phyloP scores from a whole-genome alignment of 2,113 vertebrate species.

The Pteropus alecto region DNA sequence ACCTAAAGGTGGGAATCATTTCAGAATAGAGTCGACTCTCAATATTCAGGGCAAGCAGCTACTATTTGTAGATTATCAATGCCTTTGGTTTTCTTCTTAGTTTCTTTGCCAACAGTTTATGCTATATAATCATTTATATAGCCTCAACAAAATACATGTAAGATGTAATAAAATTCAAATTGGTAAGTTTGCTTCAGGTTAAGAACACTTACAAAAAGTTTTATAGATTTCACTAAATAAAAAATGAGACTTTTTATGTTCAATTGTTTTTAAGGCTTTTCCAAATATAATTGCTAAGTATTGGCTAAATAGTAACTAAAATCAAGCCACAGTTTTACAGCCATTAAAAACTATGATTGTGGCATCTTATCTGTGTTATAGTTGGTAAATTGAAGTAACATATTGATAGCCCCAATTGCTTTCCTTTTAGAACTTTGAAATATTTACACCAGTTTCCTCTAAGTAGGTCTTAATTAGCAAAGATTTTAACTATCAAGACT shows the following conservation, averaged over 20 bases:
- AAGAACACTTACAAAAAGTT: not conserved
- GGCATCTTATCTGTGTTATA: not conserved
- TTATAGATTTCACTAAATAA: not conserved
- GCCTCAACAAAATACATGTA: not conserved
- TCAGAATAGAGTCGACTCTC: not conserved
- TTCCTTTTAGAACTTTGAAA: not conserved
- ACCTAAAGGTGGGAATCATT: not conserved
- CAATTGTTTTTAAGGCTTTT: not conserved
- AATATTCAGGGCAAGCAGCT: not conserved
- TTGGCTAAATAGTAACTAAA: not conserved
- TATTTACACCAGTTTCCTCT: not conserved
- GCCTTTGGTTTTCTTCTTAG: not conserved
- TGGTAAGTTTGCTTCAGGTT: not conserved
- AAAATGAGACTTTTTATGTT: not conserved
- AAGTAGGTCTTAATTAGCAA: not conserved
- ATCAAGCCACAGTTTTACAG: not conserved
- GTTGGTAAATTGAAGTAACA: not conserved
- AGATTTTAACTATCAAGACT: not conserved
- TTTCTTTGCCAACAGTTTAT: not conserved
- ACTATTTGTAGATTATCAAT: not conserved
- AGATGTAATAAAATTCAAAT: not conserved
- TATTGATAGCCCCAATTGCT: not conserved
- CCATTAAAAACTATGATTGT: not conserved
- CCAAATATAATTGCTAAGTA: not conserved
- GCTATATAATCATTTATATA: not conserved